Percentiles rank a stretch among this genome's conserved stretches.
These are phyloP conservation scores for Cliona cf. orientalis DNA, from an alignment of 37 sponge, comb jelly and placozoan species.

Conservation along the genomic window DNA sequence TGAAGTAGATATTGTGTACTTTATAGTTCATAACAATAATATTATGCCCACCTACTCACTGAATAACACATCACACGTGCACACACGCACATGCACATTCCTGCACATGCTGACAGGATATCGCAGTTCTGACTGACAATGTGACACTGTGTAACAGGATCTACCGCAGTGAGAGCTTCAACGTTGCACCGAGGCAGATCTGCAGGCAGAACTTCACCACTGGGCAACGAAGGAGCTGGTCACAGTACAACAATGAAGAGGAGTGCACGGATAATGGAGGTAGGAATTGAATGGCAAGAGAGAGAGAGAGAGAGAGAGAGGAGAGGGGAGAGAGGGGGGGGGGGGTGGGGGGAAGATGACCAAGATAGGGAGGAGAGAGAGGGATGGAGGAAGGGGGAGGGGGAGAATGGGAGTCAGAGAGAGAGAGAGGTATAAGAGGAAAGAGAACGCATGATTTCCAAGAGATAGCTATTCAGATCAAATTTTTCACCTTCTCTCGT, in stretches of 20 bases:
- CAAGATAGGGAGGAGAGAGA: too few species aligned
- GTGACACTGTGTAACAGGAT: slow-evolving; percentile 57
- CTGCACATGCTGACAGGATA: slow-evolving; percentile 51
- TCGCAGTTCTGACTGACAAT: slow-evolving; percentile 89
- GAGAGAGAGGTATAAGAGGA: background rate
- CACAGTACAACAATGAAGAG: slow-evolving; percentile 73
- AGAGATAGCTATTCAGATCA: too few species aligned
- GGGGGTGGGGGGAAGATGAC: too few species aligned
- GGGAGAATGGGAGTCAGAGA: too few species aligned
- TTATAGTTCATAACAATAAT: too few species aligned
- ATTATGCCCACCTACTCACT: too few species aligned
- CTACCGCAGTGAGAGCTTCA: slow-evolving; percentile 84
- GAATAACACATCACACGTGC: background rate
- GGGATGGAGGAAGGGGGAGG: too few species aligned
- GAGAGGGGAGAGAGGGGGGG: too few species aligned
- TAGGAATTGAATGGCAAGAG: background rate
- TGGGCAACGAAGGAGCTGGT: slow-evolving; percentile 14
- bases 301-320: background rate
- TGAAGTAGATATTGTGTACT: too few species aligned
- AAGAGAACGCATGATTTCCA: too few species aligned
- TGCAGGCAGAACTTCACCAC: slow-evolving; percentile 66
- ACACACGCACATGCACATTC: background rate
- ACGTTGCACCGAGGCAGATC: slow-evolving; percentile 65
- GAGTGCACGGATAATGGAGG: slow-evolving; percentile 70
- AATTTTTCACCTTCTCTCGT: background rate